These are phyloP conservation scores for Octomys mimax DNA, from an alignment of 2,797 vertebrate genomes.

Conservation along the genomic window DNA sequence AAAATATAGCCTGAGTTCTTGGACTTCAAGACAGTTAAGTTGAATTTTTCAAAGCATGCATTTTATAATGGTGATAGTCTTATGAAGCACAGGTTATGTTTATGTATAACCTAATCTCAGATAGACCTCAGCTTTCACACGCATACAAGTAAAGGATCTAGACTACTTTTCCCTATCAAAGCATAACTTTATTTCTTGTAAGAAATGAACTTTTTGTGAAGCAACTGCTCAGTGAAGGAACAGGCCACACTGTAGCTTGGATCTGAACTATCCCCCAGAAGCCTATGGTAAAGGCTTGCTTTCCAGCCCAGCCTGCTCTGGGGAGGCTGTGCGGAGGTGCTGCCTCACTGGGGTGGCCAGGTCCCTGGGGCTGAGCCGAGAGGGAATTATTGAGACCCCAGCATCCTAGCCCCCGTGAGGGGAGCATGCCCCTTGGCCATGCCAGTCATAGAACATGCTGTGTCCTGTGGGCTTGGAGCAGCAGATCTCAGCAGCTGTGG, in stretches of 20 bases:
- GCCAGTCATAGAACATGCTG: not conserved
- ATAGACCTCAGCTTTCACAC: not conserved
- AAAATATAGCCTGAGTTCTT: not conserved
- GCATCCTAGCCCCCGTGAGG: not conserved
- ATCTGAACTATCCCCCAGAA: not conserved
- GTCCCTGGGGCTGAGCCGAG: no score
- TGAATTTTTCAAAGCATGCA: not conserved
- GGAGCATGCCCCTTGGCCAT: not conserved
- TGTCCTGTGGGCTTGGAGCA: no score
- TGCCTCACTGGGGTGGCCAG: not conserved
- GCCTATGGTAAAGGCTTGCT: not conserved
- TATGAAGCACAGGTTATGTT: not conserved
- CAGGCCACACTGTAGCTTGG: no score
- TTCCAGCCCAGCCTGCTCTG: not conserved
- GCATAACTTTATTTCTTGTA: not conserved
- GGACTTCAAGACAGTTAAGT: not conserved
- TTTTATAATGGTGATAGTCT: not conserved
- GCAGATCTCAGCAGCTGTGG: not conserved
- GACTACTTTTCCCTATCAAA: not conserved
- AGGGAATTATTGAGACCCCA: not conserved
- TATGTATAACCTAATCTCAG: not conserved
- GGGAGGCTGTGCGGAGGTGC: not conserved
- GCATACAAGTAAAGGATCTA: not conserved
- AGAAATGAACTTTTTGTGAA: not conserved
- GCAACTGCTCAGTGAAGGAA: not conserved